phyloP scores from a whole-genome alignment of 1,140 invertebrate genomes.

The Wiebesia pumilae region DNA sequence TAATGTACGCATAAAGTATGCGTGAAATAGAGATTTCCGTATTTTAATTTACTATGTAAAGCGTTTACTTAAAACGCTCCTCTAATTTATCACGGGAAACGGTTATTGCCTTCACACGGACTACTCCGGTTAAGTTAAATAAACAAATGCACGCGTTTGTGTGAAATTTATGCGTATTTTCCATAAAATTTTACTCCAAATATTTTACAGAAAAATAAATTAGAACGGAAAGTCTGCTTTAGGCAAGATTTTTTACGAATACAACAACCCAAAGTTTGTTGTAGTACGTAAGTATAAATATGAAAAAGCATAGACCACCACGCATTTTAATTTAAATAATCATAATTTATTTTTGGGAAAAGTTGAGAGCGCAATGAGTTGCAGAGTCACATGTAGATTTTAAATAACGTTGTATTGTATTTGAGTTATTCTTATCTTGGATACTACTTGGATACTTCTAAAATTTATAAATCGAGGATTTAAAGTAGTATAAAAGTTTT shows the following conservation, averaged over 20 bases:
- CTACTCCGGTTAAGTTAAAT: background rate
- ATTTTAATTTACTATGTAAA: slow-evolving; percentile 23
- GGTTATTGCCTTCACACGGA: background rate
- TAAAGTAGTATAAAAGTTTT: too few relatives aligned
- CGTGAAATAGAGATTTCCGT: slow-evolving; percentile 23
- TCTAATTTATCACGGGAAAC: slow-evolving; percentile 22
- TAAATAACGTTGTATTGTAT: background rate
- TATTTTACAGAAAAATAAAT: slow-evolving; percentile 19
- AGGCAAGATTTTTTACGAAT: background rate
- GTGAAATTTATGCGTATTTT: slow-evolving; percentile 4
- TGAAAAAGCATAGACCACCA: background rate
- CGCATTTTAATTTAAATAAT: slow-evolving; percentile 10
- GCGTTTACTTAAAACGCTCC: background rate
- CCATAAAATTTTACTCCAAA: slow-evolving; percentile 14
- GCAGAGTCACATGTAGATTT: background rate
- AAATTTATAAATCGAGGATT: too few relatives aligned
- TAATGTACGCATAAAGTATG: background rate
- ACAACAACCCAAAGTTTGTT: background rate
- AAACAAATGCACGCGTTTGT: background rate
- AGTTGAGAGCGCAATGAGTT: background rate
- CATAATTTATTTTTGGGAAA: background rate
- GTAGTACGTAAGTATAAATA: background rate
- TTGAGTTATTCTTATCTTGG: background rate
- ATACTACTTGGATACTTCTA: too few relatives aligned
- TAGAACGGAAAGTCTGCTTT: background rate